Conservation (phyloP, 2,888 invertebrate genomes). For the Papilio demoleus region DNA sequence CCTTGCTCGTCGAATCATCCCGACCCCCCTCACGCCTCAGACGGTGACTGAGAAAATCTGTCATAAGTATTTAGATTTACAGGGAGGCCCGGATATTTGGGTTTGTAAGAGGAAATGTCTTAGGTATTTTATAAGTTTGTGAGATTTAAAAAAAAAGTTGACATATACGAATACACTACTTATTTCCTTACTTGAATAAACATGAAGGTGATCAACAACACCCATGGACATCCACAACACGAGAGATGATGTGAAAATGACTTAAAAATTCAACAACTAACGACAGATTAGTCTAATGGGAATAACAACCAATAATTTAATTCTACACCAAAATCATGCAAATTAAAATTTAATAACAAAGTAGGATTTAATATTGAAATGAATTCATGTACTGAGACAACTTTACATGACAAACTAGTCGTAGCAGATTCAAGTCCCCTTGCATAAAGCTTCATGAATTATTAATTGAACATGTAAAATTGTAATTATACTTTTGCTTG, state of each 20-base stretch:
- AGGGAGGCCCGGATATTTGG: neutral
- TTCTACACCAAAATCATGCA: neutral
- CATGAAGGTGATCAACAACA: too few species aligned
- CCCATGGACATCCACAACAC: too few species aligned
- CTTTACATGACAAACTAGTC: slow-evolving; percentile 18
- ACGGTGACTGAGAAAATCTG: slow-evolving; percentile 35
- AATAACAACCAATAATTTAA: neutral
- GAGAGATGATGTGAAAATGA: too few species aligned
- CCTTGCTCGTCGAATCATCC: slow-evolving; percentile 34
- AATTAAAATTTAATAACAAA: neutral
- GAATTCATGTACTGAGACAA: slow-evolving; percentile 3
- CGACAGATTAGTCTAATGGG: neutral
- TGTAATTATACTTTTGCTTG: slow-evolving; percentile 9
- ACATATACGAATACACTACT: too few species aligned
- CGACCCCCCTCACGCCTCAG: slow-evolving; percentile 26
- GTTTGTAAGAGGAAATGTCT: slow-evolving; percentile 16
- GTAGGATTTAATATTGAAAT: slow-evolving; percentile 9
- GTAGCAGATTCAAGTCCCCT: neutral
- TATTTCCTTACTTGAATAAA: too few species aligned
- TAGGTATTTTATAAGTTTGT: neutral
- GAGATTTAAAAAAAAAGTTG: neutral
- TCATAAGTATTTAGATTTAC: slow-evolving; percentile 23
- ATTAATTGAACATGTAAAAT: neutral
- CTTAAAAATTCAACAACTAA: neutral
- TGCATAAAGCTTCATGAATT: slow-evolving; percentile 13